Conservation (phyloP, 2,888 invertebrate species). For the Heliconius cydno region DNA sequence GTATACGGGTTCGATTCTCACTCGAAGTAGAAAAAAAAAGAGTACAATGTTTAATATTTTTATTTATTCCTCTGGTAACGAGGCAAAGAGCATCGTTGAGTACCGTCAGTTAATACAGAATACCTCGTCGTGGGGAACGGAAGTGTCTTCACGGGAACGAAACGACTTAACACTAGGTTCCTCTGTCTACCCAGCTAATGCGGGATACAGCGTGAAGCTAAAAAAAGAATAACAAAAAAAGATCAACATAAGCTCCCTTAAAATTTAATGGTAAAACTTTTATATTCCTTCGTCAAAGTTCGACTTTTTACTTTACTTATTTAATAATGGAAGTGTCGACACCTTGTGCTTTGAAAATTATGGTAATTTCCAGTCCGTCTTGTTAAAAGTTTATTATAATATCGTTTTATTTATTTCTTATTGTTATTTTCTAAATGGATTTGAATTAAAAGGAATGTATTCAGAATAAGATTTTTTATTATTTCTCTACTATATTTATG, state of each 20-base stretch:
- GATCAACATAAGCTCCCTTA: neutral
- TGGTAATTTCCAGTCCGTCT: conserved; percentile 4
- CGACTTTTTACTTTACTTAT: conserved; percentile 4
- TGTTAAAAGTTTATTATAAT: conserved; percentile 17
- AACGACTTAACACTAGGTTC: too few relatives aligned
- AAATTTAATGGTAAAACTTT: conserved; percentile 17
- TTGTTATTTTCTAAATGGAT: neutral
- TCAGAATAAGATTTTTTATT: too few relatives aligned
- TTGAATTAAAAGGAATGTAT: neutral
- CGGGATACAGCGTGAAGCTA: neutral
- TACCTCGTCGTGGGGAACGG: too few relatives aligned
- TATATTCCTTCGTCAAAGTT: conserved; percentile 3
- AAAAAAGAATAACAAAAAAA: neutral
- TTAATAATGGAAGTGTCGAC: conserved; percentile 18
- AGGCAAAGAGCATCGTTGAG: too few relatives aligned
- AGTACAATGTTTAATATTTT: too few relatives aligned
- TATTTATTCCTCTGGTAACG: too few relatives aligned
- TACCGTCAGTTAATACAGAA: too few relatives aligned
- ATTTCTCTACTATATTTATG: neutral
- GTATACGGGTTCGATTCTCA: too few relatives aligned
- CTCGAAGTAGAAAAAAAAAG: too few relatives aligned
- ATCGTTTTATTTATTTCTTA: neutral
- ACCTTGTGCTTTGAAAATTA: neutral
- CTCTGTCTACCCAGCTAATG: neutral
- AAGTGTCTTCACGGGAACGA: too few relatives aligned